A percentile compares a stretch with the other conserved stretches of the same genome.
phyloP scores from a whole-genome alignment of 2,797 vertebrate genomes.

The Gastrophryne carolinensis region DNA sequence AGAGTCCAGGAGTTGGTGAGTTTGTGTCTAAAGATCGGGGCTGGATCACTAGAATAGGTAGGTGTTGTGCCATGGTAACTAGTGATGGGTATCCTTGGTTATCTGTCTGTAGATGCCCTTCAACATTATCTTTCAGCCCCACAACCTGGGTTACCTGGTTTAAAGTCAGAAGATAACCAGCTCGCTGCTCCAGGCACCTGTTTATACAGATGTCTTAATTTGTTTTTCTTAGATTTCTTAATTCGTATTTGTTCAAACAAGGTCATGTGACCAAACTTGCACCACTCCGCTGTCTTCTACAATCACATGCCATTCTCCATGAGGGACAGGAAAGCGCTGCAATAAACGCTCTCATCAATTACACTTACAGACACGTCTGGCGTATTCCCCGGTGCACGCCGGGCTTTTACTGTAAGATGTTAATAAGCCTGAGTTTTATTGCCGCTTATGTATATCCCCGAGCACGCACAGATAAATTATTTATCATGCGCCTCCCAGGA shows the following conservation, averaged over 20 bases:
- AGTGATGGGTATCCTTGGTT: no score
- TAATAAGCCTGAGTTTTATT: slow-evolving; percentile 39
- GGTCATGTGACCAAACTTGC: background rate
- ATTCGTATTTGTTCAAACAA: background rate
- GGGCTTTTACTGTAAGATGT: slow-evolving; percentile 45
- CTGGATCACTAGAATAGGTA: no score
- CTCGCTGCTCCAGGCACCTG: no score
- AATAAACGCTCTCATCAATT: slow-evolving; percentile 43
- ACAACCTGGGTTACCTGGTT: no score
- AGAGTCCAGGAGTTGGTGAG: no score
- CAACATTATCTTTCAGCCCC: no score
- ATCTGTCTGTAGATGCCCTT: no score
- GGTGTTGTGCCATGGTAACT: no score
- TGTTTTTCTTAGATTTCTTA: no score
- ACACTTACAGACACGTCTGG: slow-evolving; percentile 44
- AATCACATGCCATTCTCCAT: slow-evolving; percentile 6
- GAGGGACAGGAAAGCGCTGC: background rate
- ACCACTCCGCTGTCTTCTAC: background rate
- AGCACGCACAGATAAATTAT: slow-evolving; percentile 37
- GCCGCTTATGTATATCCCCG: slow-evolving; percentile 41
- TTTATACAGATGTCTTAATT: no score
- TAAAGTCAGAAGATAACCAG: no score
- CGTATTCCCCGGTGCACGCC: slow-evolving; percentile 4
- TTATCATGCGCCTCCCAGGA: slow-evolving; percentile 26
- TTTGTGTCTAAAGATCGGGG: no score